Conservation (phyloP, 1,140 invertebrate genomes). For the Trachelipus rathkii region DNA sequence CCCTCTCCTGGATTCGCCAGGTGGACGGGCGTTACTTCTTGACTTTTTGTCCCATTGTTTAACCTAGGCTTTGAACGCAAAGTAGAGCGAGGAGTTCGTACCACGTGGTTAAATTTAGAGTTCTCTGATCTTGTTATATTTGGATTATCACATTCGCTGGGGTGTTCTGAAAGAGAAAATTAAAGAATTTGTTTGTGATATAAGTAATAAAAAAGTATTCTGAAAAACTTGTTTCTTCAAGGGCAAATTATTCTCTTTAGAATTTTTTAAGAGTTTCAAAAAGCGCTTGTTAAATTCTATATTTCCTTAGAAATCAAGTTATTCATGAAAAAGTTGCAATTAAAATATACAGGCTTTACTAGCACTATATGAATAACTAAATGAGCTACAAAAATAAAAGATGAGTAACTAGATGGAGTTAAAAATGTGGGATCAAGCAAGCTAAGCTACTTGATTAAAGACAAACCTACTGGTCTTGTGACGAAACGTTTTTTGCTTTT, state of each 20-base stretch:
- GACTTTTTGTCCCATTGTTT: background rate
- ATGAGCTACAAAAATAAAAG: background rate
- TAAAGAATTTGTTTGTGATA: background rate
- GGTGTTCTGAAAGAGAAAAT: background rate
- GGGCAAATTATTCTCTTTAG: background rate
- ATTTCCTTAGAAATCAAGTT: background rate
- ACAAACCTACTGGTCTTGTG: conserved; percentile 9
- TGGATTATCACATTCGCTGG: background rate
- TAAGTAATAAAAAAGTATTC: background rate
- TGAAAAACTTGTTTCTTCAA: background rate
- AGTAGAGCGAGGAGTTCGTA: background rate
- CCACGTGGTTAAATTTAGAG: background rate
- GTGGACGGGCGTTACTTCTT: background rate
- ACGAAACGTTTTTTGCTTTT: background rate
- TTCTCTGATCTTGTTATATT: background rate
- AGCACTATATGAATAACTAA: background rate
- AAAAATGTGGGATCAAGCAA: too few species aligned
- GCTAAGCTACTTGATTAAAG: background rate
- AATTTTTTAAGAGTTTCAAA: background rate
- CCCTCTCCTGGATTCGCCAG: background rate
- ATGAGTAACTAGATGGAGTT: background rate
- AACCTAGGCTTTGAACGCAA: background rate
- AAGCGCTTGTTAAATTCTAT: background rate
- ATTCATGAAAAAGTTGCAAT: too few species aligned
- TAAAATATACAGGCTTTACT: too few species aligned